Conservation (phyloP, 1,140 invertebrate genomes). For the Zaprionus tsacasi region DNA sequence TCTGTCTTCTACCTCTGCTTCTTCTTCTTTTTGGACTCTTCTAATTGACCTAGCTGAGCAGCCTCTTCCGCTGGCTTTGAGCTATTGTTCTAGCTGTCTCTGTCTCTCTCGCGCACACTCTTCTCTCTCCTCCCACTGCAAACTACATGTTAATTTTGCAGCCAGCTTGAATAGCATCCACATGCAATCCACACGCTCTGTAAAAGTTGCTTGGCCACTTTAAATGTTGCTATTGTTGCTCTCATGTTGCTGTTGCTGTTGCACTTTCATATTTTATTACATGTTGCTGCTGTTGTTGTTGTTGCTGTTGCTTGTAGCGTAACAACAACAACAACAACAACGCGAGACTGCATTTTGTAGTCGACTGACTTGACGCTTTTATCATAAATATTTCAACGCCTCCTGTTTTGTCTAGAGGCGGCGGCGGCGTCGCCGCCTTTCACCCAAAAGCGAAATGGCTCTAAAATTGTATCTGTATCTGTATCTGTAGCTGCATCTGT, state of each 20-base stretch:
- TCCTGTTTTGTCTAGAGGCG: slow-evolving; percentile 56
- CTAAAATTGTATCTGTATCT: slow-evolving; percentile 45
- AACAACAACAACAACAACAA: slow-evolving; percentile 19
- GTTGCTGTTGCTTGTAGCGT: too few species aligned
- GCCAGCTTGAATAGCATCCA: slow-evolving; percentile 60
- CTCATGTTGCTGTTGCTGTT: slow-evolving; percentile 35
- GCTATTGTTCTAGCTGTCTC: not conserved
- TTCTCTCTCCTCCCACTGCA: not conserved
- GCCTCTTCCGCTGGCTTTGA: not conserved
- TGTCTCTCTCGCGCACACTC: not conserved
- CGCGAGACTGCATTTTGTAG: slow-evolving; percentile 34
- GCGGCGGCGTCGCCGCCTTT: slow-evolving; percentile 56
- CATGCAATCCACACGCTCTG: slow-evolving; percentile 63
- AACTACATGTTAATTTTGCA: slow-evolving; percentile 17
- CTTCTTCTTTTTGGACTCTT: slow-evolving; percentile 35
- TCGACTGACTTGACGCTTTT: slow-evolving; percentile 26
- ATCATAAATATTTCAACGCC: slow-evolving; percentile 81
- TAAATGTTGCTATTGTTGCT: slow-evolving; percentile 23
- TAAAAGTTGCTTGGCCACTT: slow-evolving; percentile 76
- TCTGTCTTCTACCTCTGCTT: not conserved
- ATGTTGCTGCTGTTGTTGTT: slow-evolving; percentile 33
- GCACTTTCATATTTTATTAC: slow-evolving; percentile 73
- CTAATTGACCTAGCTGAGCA: slow-evolving; percentile 44
- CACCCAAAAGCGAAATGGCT: slow-evolving; percentile 48
- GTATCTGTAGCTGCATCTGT: slow-evolving; percentile 50